These are phyloP conservation scores for Medauroidea extradentata DNA, from an alignment of 1,140 invertebrate species.

Conservation along the genomic window DNA sequence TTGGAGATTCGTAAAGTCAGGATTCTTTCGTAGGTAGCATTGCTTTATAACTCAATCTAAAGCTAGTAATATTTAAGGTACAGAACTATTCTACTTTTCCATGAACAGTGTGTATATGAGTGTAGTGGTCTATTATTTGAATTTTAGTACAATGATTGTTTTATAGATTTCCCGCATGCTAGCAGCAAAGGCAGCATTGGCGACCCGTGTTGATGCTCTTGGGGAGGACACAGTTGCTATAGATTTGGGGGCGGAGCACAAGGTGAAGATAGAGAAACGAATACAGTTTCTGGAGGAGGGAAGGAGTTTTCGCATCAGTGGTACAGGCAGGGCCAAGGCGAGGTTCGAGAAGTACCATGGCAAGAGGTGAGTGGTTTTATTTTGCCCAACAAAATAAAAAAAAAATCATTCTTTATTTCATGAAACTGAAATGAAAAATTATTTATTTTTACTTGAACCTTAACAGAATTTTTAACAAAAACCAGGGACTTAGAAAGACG, in stretches of 20 bases:
- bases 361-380: slow-evolving; percentile 52
- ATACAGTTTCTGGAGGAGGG: slow-evolving; percentile 80
- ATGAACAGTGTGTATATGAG: too few species aligned
- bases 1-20: too few species aligned
- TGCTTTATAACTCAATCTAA: too few species aligned
- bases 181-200: slow-evolving; percentile 91
- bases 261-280: slow-evolving; percentile 77
- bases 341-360: slow-evolving; percentile 90
- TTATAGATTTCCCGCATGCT: slow-evolving; percentile 91
- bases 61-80: too few species aligned
- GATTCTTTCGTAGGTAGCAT: too few species aligned
- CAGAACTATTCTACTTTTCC: too few species aligned
- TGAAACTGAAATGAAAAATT: slow-evolving; percentile 28
- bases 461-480: slow-evolving; percentile 5
- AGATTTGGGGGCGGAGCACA: slow-evolving; percentile 81
- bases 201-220: slow-evolving; percentile 92
- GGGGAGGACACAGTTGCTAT: slow-evolving; percentile 72
- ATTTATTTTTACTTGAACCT: slow-evolving; percentile 19
- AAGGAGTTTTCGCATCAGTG: slow-evolving; percentile 75
- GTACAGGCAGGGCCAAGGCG: slow-evolving; percentile 78
- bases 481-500: not conserved
- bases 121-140: too few species aligned
- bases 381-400: slow-evolving; percentile 30
- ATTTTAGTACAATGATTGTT: not conserved
- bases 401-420: slow-evolving; percentile 29